Conservation (phyloP, 2,888 invertebrate genomes). For the Pyrgus malvae region DNA sequence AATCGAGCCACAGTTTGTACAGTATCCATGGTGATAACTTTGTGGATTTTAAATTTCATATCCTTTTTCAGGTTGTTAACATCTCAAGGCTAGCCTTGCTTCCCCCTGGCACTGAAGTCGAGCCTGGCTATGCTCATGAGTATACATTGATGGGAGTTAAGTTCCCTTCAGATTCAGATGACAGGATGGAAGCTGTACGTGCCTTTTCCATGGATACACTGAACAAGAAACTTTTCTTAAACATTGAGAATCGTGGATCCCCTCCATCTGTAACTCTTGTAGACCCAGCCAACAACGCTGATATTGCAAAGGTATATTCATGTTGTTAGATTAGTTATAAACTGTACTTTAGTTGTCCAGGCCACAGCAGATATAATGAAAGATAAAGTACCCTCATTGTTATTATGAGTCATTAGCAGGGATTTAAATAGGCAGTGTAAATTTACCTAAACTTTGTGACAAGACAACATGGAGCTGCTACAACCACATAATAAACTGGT, state of each 20-base stretch:
- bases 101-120: conserved; percentile 85
- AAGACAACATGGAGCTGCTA: too few species aligned
- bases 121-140: conserved; percentile 93
- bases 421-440: too few species aligned
- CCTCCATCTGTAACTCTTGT: conserved; percentile 80
- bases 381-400: too few species aligned
- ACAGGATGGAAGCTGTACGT: conserved; percentile 87
- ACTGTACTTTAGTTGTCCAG: not conserved
- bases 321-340: too few species aligned
- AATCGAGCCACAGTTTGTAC: too few species aligned
- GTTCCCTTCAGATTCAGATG: conserved; percentile 94
- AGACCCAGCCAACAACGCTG: conserved; percentile 71
- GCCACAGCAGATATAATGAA: too few species aligned
- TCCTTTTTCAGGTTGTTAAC: conserved; percentile 77
- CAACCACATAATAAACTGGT: too few species aligned
- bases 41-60: not conserved
- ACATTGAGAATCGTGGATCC: conserved; percentile 88
- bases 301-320: conserved; percentile 77
- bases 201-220: conserved; percentile 84
- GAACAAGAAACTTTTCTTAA: conserved; percentile 90
- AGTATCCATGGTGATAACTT: too few species aligned
- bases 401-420: too few species aligned
- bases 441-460: too few species aligned
- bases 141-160: conserved; percentile 91
- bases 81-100: conserved; percentile 89